Evolutionary conservation across 1,140 invertebrate species (phyloP), one percentile per base, ranked within the genome.

Genomic region (Bombus waltoni): DNA sequence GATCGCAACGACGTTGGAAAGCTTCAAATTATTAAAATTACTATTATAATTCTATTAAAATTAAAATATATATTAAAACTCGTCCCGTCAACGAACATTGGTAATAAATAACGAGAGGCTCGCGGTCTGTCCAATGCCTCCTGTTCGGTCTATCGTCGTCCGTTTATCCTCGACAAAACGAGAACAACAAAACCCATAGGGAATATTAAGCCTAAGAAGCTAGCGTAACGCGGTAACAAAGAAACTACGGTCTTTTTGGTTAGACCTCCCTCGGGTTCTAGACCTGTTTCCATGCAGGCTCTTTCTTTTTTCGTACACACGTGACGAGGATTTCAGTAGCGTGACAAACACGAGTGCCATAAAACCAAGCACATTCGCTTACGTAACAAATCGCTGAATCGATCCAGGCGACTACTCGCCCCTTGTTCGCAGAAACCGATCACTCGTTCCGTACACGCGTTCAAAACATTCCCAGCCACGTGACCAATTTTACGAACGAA

Each of bases 401-500:
- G 76, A 91, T 89, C 82, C 72, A 77, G 53, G 40, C 38, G 18
- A 32, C 3, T 68, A 32, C 3, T 68, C 74, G 28, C 76, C 47
- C 59, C 66, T 80, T 22, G 8, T 68, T 40, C 42, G 11, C 22
- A 44, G 40, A 59, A 75, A 59, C 75, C 8, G 32, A 57, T 66
- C 53, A 11, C 28, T 25, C 62, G 47, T 53, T 53, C 18, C 47
- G 25, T 78, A 79, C 83, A 82, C 80, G 77, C 82, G 75, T 81
- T 87, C 81, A 79, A 90, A 92, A 92, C 74, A 89, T 91, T 91
- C 86, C 82, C 78, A 84, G 91, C 88, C 92, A 93, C 92, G 92
- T 91, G 92, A 92, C 92, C 91, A 93, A 93, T 92, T 93, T 93
- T 75, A 90, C 90, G 80, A 91, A 59, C 86, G 84, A 93, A 90